Evolutionary conservation across 2,888 invertebrate species (phyloP), one percentile per base, ranked within the genome.

Genomic region (Epinotia bilunana): DNA sequence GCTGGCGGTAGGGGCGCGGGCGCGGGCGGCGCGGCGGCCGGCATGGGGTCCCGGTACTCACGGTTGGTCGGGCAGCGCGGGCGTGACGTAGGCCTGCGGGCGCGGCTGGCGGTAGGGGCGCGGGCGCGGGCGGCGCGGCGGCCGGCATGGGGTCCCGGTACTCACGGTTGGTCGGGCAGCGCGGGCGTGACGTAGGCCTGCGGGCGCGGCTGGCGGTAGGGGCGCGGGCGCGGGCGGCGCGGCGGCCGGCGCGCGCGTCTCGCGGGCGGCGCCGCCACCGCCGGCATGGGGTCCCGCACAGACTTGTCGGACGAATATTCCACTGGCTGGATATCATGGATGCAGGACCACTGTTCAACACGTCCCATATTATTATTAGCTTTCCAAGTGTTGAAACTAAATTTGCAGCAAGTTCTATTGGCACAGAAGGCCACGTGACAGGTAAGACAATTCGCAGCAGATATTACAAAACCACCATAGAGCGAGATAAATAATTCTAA

Each of bases 291-390:
- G 83, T 90, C 91, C 11, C 88, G 86, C 23, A 84, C 85, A 72
- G 86, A 77, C 84, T 91, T 90, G 75, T 83, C 82, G 18, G 81
- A 73, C 18, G 70, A 23, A n/a, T 86, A 83, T 6, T 94, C 94
- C 73, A 88, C 89, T 61, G 96, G 96, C 91, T 98, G 98, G 79
- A 99, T 98, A 87, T 99, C 98, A 91, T 99, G 99, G 72, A 99
- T 96, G 86, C 98, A 98, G 9, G 98, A 98, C 98, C 98, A 99
- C 97, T 97, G 89, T 6, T 12, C 53, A 4, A 53, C 33, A 64
- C 9, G 12, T 18, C 0, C 16, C 16, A 12, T 43, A n/a, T 20
- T 16, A 3, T 49, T 12, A 46, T 53, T n/a, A n/a, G 16, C n/a
- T 53, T 53, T 53, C 53, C n/a, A 6, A n/a, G 16, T 49, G n/a